A percentile compares a stretch with the other conserved stretches of the same genome.
phyloP scores from a whole-genome alignment of 2,113 vertebrate genomes.

The Vicugna pacos region DNA sequence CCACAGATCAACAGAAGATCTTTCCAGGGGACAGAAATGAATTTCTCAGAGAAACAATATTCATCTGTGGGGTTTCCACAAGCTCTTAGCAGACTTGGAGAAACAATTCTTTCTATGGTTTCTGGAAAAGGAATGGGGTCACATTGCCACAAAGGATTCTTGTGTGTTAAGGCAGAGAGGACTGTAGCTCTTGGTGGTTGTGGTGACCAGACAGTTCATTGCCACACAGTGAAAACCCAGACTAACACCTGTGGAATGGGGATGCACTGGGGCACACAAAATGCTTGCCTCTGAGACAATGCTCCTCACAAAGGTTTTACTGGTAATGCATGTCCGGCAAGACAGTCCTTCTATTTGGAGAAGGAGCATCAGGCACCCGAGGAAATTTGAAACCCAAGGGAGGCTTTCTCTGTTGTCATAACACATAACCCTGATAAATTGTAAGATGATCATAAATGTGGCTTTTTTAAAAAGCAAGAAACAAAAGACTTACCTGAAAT shows the following conservation, averaged over 20 bases:
- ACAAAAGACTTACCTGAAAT: background rate
- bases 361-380: background rate
- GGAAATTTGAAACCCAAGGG: constrained; percentile 2
- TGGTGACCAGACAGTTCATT: background rate
- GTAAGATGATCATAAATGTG: background rate
- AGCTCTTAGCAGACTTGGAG: background rate
- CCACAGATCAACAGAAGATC: constrained; percentile 57
- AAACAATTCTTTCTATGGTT: background rate
- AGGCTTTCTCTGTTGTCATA: background rate
- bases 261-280: background rate
- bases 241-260: background rate
- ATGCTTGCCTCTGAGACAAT: background rate
- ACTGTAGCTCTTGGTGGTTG: background rate
- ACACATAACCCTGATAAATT: background rate
- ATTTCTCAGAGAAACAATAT: constrained; percentile 59
- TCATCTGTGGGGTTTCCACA: constrained; percentile 49
- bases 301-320: background rate
- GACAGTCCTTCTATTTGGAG: background rate
- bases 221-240: background rate
- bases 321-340: background rate
- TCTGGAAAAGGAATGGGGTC: background rate
- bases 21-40: constrained; percentile 60
- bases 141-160: background rate
- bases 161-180: background rate
- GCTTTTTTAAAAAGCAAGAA: background rate